Base-by-base conservation (phyloP, 2,797 vertebrate species). In the Erithacus rubecula region DNA sequence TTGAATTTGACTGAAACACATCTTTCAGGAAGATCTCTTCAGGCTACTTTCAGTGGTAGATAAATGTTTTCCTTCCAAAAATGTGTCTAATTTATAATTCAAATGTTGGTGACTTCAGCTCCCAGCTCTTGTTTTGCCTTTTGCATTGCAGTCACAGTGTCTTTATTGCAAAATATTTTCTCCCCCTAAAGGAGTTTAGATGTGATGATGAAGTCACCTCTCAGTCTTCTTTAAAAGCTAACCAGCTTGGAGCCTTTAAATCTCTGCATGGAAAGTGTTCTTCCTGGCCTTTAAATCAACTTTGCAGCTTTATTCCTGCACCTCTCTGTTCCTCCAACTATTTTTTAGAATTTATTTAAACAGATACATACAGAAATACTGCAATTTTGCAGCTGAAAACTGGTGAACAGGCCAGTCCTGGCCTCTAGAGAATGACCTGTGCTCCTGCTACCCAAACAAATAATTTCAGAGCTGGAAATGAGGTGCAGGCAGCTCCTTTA, bases 201-300 rank as follows among this genome's bases (percentile, higher is more conserved):
- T 69, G 41, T 4, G 15, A 49, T 72, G 80, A 89, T 4, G 24
- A 92, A 89, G 76, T 79, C 83, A 93, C 52, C 53, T 87, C 63
- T 95, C 90, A 76, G 59, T 83, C 85, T 76, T 76, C 87, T 89
- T 76, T 72, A 76, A 70, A 63, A 88, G 77, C 80, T 89, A 90
- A 83, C 68, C 70, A 92, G 47, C 80, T 90, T 64, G 88, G 83
- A 79, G 44, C 63, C 51, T 76, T 86, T 90, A 91, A 87, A 94
- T 95, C 74, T 95, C 70, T 74, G 59, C 39, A n/a, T 60, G 17
- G 69, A 88, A 83, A 27, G 36, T 82, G 56, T 18, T 92, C 70
- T 82, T 91, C 47, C 52, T 63, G 52, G 47, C 56, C 63, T 55
- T 91, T 94, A 95, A 94, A 94, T 95, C 77, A 93, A 30, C 49